Evolutionary conservation across 2,797 vertebrate genomes (phyloP).

Genomic region (Falco biarmicus): DNA sequence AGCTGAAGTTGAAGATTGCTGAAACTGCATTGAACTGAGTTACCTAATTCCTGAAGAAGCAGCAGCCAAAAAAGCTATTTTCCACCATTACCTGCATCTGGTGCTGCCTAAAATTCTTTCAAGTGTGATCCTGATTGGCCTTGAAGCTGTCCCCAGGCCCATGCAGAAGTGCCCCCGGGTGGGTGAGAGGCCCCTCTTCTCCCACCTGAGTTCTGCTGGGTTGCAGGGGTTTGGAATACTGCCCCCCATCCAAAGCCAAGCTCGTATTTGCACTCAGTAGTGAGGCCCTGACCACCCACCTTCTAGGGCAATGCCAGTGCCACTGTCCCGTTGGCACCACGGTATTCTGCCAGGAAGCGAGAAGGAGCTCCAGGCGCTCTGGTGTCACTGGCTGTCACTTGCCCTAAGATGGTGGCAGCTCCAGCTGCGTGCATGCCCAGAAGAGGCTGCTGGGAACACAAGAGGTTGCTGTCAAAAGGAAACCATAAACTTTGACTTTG

Average conservation of each 20-base stretch:
- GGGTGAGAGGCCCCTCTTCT: neutral
- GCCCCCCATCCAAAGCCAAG: neutral
- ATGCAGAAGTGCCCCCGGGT: neutral
- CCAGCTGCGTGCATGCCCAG: neutral
- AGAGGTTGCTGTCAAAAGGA: neutral
- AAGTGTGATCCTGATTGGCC: neutral
- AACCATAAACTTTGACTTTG: neutral
- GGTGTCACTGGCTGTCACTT: neutral
- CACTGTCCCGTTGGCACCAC: neutral
- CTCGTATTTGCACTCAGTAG: neutral
- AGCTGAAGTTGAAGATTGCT: neutral
- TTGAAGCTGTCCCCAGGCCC: neutral
- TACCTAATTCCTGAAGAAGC: neutral
- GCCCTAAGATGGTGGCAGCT: neutral
- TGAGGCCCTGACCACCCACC: rapidly evolving
- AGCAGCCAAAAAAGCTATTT: neutral
- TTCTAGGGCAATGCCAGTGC: neutral
- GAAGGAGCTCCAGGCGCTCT: neutral
- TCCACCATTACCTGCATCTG: neutral
- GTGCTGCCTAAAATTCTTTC: neutral
- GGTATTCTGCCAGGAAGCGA: neutral
- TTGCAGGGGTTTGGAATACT: neutral
- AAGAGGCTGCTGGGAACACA: neutral
- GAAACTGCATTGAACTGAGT: neutral
- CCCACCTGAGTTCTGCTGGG: neutral